These are phyloP conservation scores for Brenthis daphne DNA, from an alignment of 2,888 invertebrate genomes.

Conservation along the genomic window DNA sequence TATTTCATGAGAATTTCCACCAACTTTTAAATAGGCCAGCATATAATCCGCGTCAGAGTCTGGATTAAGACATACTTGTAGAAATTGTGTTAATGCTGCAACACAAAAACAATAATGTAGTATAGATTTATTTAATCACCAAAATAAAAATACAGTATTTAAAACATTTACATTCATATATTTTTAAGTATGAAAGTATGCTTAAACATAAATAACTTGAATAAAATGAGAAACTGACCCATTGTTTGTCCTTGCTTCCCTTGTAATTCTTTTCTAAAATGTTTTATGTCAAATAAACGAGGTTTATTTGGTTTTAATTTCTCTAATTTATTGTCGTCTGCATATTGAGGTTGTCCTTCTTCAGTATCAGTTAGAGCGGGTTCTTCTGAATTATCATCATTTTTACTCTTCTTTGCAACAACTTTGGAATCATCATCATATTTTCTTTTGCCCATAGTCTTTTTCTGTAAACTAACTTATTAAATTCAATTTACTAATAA, in stretches of 20 bases:
- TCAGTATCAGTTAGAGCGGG: conserved; percentile 41
- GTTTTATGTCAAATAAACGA: conserved; percentile 79
- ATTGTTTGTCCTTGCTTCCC: conserved; percentile 78
- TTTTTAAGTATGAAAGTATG: too few relatives aligned
- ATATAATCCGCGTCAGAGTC: conserved; percentile 77
- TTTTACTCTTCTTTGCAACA: conserved; percentile 53
- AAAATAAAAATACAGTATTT: not conserved
- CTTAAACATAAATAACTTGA: not conserved
- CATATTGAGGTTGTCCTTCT: conserved; percentile 58
- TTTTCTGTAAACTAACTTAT: not conserved
- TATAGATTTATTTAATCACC: not conserved
- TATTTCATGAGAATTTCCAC: conserved; percentile 87
- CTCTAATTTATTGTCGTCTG: conserved; percentile 40
- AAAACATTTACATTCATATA: too few relatives aligned
- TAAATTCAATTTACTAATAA: not conserved
- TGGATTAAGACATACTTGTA: conserved; percentile 80
- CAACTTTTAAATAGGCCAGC: conserved; percentile 85
- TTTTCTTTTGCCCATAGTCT: conserved; percentile 67
- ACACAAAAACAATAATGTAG: conserved; percentile 38
- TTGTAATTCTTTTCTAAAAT: conserved; percentile 81
- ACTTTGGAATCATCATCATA: conserved; percentile 52
- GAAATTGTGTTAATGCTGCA: conserved; percentile 84
- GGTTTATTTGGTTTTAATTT: conserved; percentile 49
- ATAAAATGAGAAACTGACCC: conserved; percentile 63
- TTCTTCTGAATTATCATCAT: conserved; percentile 44